These are phyloP conservation scores for Leptopterna dolabrata DNA, from an alignment of 2,888 invertebrate genomes.

Conservation along the genomic window DNA sequence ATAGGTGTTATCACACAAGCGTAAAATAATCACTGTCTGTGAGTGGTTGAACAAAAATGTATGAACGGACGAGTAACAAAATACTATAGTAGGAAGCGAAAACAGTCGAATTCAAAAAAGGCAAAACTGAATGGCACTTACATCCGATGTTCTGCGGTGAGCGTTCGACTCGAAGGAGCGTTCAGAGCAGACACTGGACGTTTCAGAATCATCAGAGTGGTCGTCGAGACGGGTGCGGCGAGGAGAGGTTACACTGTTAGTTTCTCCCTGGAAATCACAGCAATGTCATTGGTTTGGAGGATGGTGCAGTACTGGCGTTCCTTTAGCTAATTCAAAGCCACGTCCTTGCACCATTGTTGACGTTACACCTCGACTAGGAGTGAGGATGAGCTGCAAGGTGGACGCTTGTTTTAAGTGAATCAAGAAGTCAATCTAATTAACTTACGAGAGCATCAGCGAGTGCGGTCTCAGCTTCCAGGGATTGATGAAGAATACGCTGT, in stretches of 20 bases:
- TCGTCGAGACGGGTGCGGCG: constrained; percentile 71
- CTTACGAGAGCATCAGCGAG: constrained; percentile 78
- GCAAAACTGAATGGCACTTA: constrained; percentile 67
- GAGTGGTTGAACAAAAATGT: not conserved
- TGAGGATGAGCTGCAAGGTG: too few species aligned
- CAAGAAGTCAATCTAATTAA: not conserved
- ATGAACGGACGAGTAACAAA: not conserved
- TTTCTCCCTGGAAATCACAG: constrained; percentile 46
- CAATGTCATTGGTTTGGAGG: not conserved
- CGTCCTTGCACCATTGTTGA: too few species aligned
- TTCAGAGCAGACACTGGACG: constrained; percentile 95
- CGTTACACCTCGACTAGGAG: too few species aligned
- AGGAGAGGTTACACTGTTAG: constrained; percentile 56
- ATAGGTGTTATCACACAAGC: not conserved
- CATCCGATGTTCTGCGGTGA: constrained; percentile 82
- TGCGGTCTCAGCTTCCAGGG: constrained; percentile 87
- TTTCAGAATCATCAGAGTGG: constrained; percentile 90
- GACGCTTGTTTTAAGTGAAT: too few species aligned
- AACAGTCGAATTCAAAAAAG: not conserved
- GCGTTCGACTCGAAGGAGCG: constrained; percentile 84
- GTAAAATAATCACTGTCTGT: not conserved
- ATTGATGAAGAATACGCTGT: constrained; percentile 85
- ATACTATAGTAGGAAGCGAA: not conserved
- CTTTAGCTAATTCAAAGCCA: too few species aligned
- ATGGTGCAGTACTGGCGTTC: not conserved